Evolutionary conservation across 2,113 vertebrate genomes (phyloP).

Genomic region (Podarcis raffonei): DNA sequence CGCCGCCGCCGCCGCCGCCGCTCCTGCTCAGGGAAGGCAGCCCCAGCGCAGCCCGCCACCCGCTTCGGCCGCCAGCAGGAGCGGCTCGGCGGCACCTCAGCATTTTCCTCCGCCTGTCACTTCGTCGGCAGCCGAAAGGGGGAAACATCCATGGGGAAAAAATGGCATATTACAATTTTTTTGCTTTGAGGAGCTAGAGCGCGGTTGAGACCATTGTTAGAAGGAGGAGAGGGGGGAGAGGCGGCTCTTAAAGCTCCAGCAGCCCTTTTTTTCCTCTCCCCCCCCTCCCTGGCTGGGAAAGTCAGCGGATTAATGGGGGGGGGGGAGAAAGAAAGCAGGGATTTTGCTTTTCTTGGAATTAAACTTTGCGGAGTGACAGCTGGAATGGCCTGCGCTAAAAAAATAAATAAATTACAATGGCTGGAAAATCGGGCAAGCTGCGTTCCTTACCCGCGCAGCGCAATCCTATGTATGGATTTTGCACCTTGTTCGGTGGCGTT

Average conservation of each 20-base stretch:
- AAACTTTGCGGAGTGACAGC: slow-evolving; percentile 2
- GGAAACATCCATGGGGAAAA: slow-evolving; percentile 83
- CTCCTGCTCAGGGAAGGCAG: slow-evolving; percentile 57
- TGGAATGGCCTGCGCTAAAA: not conserved
- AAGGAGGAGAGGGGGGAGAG: slow-evolving; percentile 75
- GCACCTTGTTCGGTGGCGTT: not conserved
- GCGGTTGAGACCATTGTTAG: slow-evolving; percentile 92
- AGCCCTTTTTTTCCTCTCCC: slow-evolving; percentile 54
- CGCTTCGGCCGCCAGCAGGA: slow-evolving; percentile 60
- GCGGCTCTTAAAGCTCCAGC: slow-evolving; percentile 91
- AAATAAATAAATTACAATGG: too few species aligned
- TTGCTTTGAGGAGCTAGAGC: slow-evolving; percentile 89
- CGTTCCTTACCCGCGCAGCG: too few species aligned
- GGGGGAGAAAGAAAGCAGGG: not conserved
- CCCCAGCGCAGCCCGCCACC: slow-evolving; percentile 51
- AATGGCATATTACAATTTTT: slow-evolving; percentile 93
- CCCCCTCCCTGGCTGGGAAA: slow-evolving; percentile 58
- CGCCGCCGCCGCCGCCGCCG: not conserved
- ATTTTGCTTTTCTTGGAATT: slow-evolving; percentile 47
- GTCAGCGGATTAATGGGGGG: slow-evolving; percentile 4
- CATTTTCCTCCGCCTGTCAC: slow-evolving; percentile 75
- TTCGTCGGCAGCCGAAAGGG: slow-evolving; percentile 73
- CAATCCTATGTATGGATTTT: not conserved
- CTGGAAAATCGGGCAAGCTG: too few species aligned
- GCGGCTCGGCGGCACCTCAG: slow-evolving; percentile 62